Evolutionary conservation across 2,797 vertebrate species (phyloP).

Genomic region (Sciurus carolinensis): DNA sequence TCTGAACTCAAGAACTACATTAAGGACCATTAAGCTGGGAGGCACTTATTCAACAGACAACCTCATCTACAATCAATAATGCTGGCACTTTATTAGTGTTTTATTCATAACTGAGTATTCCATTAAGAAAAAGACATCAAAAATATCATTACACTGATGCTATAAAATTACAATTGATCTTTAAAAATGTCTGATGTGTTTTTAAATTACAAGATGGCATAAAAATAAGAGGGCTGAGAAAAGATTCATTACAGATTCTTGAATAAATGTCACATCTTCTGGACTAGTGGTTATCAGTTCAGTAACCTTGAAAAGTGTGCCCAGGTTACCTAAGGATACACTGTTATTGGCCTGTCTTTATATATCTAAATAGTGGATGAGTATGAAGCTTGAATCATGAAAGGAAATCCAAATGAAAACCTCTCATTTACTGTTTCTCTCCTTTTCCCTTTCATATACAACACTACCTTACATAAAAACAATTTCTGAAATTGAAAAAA

Average conservation of each 20-base stretch:
- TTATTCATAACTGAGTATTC: constrained; percentile 86
- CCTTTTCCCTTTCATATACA: neutral
- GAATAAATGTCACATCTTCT: neutral
- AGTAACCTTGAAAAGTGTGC: neutral
- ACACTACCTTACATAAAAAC: neutral
- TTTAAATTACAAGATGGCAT: constrained; percentile 62
- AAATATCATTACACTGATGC: constrained; percentile 61
- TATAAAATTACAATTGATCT: constrained; percentile 64
- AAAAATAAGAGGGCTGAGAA: constrained; percentile 51
- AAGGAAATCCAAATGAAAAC: constrained; percentile 38
- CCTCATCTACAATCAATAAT: constrained; percentile 79
- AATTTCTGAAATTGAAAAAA: constrained; percentile 52
- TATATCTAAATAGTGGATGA: neutral
- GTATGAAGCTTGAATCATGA: constrained; percentile 22
- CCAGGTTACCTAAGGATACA: neutral
- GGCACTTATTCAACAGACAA: constrained; percentile 73
- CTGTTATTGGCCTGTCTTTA: neutral
- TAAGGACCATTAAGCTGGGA: constrained; percentile 34
- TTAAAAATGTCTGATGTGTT: constrained; percentile 57
- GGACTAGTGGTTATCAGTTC: neutral
- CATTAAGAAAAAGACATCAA: constrained; percentile 83
- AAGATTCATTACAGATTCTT: constrained; percentile 15
- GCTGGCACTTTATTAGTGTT: constrained; percentile 79
- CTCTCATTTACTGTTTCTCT: neutral
- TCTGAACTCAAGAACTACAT: constrained; percentile 61